These are phyloP conservation scores for Tricholauxania praeusta DNA, from an alignment of 2,888 invertebrate genomes.

Conservation along the genomic window DNA sequence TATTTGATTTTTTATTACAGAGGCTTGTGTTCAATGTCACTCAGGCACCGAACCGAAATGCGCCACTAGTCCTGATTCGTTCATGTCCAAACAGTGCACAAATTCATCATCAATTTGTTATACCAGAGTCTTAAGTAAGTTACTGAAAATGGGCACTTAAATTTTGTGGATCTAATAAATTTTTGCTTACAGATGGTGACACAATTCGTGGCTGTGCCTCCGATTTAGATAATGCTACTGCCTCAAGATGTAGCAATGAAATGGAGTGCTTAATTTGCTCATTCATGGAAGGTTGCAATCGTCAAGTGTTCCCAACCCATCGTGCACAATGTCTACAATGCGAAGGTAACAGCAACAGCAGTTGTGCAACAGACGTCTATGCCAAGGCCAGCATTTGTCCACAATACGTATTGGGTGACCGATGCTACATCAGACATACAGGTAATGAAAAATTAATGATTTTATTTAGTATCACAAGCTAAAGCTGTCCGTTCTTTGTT, in stretches of 20 bases:
- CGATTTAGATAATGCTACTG: slow-evolving; percentile 58
- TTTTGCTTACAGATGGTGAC: slow-evolving; percentile 52
- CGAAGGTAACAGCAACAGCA: slow-evolving; percentile 55
- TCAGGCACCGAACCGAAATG: slow-evolving; percentile 58
- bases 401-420: slow-evolving; percentile 59
- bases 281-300: slow-evolving; percentile 61
- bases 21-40: slow-evolving; percentile 62
- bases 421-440: slow-evolving; percentile 61
- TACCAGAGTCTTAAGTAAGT: slow-evolving; percentile 55
- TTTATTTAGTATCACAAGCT: neutral
- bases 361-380: slow-evolving; percentile 57
- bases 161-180: neutral
- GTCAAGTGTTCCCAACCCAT: slow-evolving; percentile 58
- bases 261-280: slow-evolving; percentile 58
- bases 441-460: slow-evolving; percentile 20
- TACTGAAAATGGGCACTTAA: neutral
- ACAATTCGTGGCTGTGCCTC: slow-evolving; percentile 62
- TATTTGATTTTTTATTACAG: slow-evolving; percentile 46
- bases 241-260: slow-evolving; percentile 56
- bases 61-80: slow-evolving; percentile 58
- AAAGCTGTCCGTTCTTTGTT: neutral
- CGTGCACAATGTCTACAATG: slow-evolving; percentile 63
- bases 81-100: slow-evolving; percentile 57
- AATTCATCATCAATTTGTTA: slow-evolving; percentile 56
- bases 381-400: slow-evolving; percentile 55